Evolutionary conservation across 2,113 vertebrate genomes (phyloP).

Genomic region (Gorsachius goisagi): DNA sequence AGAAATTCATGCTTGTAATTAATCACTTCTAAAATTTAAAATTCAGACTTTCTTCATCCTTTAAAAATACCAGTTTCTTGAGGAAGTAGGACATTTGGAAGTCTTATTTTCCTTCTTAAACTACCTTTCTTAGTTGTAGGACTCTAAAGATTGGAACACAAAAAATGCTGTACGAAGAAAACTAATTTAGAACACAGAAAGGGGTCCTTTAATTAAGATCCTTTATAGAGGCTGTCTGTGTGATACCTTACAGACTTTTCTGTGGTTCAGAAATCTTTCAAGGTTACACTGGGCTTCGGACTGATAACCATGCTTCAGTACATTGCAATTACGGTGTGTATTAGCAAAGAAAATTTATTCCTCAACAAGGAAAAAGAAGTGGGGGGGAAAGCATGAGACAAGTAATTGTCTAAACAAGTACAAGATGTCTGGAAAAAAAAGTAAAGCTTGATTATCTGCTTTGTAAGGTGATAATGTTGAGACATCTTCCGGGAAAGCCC

Average conservation of each 20-base stretch:
- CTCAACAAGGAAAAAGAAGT: background rate
- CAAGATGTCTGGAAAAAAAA: background rate
- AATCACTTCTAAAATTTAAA: background rate
- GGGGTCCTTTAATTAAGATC: background rate
- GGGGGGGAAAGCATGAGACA: background rate
- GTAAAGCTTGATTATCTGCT: background rate
- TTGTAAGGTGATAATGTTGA: background rate
- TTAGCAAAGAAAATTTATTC: background rate
- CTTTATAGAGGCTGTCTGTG: background rate
- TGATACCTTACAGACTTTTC: background rate
- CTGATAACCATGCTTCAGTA: background rate
- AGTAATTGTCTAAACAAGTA: background rate
- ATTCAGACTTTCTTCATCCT: background rate
- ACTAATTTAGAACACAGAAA: background rate
- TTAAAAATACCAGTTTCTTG: background rate
- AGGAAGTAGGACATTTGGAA: background rate
- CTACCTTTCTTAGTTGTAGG: background rate
- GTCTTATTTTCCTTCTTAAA: background rate
- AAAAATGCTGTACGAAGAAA: background rate
- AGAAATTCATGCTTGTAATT: background rate
- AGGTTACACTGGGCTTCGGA: background rate
- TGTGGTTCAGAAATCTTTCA: background rate
- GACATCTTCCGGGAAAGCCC: background rate
- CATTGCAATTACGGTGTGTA: background rate
- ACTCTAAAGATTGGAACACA: background rate